Conservation (phyloP, 2,888 invertebrate species). For the Scrobipalpa atriplicella region DNA sequence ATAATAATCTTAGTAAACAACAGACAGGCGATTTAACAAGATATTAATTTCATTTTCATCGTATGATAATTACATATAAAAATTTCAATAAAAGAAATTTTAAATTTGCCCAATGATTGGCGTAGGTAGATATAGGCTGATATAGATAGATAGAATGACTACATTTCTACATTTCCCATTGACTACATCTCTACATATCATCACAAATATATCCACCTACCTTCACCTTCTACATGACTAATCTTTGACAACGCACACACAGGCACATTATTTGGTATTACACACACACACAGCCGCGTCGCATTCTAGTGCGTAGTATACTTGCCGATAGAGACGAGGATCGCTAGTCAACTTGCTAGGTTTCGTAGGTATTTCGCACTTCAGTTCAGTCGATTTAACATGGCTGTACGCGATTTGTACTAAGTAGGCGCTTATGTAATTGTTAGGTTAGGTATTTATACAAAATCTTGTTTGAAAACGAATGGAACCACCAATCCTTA, state of each 20-base stretch:
- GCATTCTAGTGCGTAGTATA: slow-evolving; percentile 17
- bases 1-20: too few relatives aligned
- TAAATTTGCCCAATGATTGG: too few relatives aligned
- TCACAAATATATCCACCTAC: not conserved
- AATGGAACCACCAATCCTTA: too few relatives aligned
- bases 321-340: slow-evolving; percentile 18
- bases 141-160: too few relatives aligned
- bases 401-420: not conserved
- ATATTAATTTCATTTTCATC: too few relatives aligned
- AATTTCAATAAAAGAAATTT: too few relatives aligned
- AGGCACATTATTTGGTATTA: not conserved
- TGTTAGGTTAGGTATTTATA: not conserved
- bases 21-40: too few relatives aligned
- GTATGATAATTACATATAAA: too few relatives aligned
- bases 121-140: too few relatives aligned
- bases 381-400: slow-evolving; percentile 7
- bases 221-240: not conserved
- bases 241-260: slow-evolving; percentile 5
- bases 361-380: slow-evolving; percentile 15
- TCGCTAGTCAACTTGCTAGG: slow-evolving; percentile 10
- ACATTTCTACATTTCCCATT: too few relatives aligned
- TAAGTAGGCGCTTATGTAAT: slow-evolving; percentile 13
- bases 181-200: not conserved
- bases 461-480: not conserved
- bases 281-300: not conserved